Percentiles rank a stretch among this genome's conserved stretches.
phyloP scores from a whole-genome alignment of 2,888 invertebrate genomes.

The Sinohyriopsis cumingii region DNA sequence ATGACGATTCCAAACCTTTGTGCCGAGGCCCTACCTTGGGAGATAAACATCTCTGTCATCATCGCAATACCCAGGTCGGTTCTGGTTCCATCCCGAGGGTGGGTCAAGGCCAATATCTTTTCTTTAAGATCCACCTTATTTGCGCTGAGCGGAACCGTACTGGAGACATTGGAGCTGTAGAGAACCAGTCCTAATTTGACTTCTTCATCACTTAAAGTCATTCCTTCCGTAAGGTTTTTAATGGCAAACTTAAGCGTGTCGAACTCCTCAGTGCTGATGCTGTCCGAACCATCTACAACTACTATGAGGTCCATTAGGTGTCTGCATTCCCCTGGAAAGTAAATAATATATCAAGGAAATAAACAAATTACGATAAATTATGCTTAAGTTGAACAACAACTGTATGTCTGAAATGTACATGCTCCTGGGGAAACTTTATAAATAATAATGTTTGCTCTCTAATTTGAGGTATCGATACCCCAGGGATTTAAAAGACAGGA shows the following conservation, averaged over 20 bases:
- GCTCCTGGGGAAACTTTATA: too few species aligned
- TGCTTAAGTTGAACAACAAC: too few species aligned
- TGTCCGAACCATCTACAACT: slow-evolving; percentile 35
- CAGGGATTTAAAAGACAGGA: too few species aligned
- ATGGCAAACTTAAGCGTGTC: slow-evolving; percentile 19
- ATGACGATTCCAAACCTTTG: slow-evolving; percentile 29
- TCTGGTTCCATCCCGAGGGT: slow-evolving; percentile 32
- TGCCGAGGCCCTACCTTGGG: slow-evolving; percentile 17
- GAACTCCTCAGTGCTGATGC: slow-evolving; percentile 28
- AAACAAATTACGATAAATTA: too few species aligned
- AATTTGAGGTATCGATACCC: too few species aligned
- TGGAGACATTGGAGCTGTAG: slow-evolving; percentile 26
- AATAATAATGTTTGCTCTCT: too few species aligned
- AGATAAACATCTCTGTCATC: slow-evolving; percentile 24
- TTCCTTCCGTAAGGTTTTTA: slow-evolving; percentile 18
- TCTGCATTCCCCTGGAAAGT: slow-evolving; percentile 10
- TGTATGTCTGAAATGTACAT: too few species aligned
- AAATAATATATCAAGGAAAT: too few species aligned
- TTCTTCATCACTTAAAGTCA: slow-evolving; percentile 21
- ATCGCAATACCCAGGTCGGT: slow-evolving; percentile 29
- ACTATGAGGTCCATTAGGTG: slow-evolving; percentile 25
- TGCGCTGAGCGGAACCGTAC: slow-evolving; percentile 18
- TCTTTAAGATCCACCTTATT: slow-evolving; percentile 12
- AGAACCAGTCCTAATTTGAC: slow-evolving; percentile 29
- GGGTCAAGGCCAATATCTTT: slow-evolving; percentile 17